phyloP scores from a whole-genome alignment of 1,140 invertebrate genomes.

The Andricus grossulariae region DNA sequence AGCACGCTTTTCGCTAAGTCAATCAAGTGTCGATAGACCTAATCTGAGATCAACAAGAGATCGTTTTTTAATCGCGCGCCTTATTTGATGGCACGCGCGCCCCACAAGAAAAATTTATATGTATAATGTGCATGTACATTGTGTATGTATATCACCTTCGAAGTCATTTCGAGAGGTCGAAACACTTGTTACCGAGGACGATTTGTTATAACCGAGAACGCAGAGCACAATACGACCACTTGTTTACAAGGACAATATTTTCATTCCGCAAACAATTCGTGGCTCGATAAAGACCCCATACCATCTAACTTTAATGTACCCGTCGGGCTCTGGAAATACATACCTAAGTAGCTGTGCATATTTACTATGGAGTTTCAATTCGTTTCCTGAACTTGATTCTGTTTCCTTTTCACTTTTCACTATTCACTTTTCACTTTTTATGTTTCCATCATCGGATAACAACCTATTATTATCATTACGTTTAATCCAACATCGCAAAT shows the following conservation, averaged over 20 bases:
- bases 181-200: conserved; percentile 48
- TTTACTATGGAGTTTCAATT: conserved; percentile 51
- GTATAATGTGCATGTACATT: not conserved
- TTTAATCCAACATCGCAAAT: too few relatives aligned
- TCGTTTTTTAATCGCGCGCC: not conserved
- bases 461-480: not conserved
- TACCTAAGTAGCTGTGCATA: conserved; percentile 38
- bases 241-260: conserved; percentile 76
- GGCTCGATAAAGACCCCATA: conserved; percentile 71
- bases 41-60: not conserved
- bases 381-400: conserved; percentile 47
- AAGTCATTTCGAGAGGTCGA: conserved; percentile 36
- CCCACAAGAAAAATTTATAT: not conserved
- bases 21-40: not conserved
- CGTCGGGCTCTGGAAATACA: conserved; percentile 38
- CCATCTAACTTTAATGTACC: conserved; percentile 67
- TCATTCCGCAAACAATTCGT: conserved; percentile 75
- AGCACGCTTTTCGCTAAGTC: too few relatives aligned
- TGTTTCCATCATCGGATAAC: conserved; percentile 1
- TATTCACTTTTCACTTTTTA: conserved; percentile 6
- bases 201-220: conserved; percentile 61
- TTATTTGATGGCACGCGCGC: conserved; percentile 4
- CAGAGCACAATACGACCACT: conserved; percentile 61
- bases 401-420: conserved; percentile 37
- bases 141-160: conserved; percentile 26